Evolutionary conservation across 1,140 invertebrate genomes (phyloP), one percentile per base, ranked within the genome.

Genomic region (Hyles euphorbiae): DNA sequence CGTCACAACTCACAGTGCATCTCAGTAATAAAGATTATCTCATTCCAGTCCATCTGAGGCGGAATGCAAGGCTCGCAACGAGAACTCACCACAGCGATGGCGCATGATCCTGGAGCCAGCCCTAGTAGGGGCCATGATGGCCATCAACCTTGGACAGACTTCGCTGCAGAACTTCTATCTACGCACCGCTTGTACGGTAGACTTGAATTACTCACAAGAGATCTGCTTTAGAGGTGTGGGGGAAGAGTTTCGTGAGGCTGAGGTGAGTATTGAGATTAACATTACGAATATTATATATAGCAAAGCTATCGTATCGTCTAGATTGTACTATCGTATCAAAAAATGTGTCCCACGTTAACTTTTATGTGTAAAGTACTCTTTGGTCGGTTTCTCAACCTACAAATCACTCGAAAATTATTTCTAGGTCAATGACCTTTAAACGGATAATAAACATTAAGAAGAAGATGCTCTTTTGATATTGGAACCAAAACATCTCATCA

Each of bases 121-220:
- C 2, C 63, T 88, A 9, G 76, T 81, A 5, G 83, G 86, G 9
- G 72, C 84, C 7, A 87, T 88, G 84, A 78, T 87, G 62, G 84
- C 86, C 9, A 88, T 88, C 60, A 84, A 82, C 63, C 74, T 88
- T 2, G 79, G 78, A 3, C 83, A 87, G 63, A 88, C 86, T 3
- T 86, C 84, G 4, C 57, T 87, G 22, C 86, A 88, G 62, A 88
- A 87, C 64, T 81, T 88, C 55, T 88, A 88, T 58, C 69, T 88
- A 40, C 67, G 76, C 34, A 87, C 86, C 33, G 86, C 86, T 34
- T 88, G 86, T 63, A 79, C 74, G 5, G 78, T 88, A 5, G 86
- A 88, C 53, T 64, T 88, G 53, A 68, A 68, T 8, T 71, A 78
- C 32, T 58, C 72, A 1, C 36, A 58, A 10, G 78, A 80, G 46